These are phyloP conservation scores for Mus spretus DNA, from an alignment of 2,797 vertebrate species.

Conservation along the genomic window DNA sequence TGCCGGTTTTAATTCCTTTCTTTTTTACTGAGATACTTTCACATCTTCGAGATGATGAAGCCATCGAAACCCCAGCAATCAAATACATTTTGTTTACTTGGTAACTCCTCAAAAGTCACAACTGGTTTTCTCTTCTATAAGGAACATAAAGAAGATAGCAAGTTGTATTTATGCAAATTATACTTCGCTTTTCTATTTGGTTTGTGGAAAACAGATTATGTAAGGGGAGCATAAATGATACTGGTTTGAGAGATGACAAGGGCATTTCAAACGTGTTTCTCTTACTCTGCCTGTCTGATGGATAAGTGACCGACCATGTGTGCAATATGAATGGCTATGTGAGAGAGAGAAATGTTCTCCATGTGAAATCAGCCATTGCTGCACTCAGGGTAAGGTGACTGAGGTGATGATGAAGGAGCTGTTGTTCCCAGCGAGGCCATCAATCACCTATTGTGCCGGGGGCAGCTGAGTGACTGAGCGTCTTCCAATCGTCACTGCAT, in stretches of 20 bases:
- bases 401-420: background rate
- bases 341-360: background rate
- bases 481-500: conserved; percentile 48
- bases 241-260: background rate
- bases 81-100: background rate
- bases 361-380: conserved; percentile 7
- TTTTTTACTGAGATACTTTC: conserved; percentile 19
- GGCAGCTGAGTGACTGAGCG: conserved; percentile 69
- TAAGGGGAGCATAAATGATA: background rate
- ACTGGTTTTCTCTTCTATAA: background rate
- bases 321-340: background rate
- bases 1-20: conserved; percentile 14
- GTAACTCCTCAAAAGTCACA: background rate
- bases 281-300: background rate
- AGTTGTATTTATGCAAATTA: background rate
- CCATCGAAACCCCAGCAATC: background rate
- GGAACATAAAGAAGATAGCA: background rate
- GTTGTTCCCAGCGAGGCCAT: conserved; percentile 54
- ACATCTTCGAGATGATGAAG: background rate
- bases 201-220: background rate
- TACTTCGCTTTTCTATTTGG: background rate
- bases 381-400: conserved; percentile 59
- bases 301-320: background rate
- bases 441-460: conserved; percentile 50
- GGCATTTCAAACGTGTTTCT: background rate